Evolutionary conservation across 2,797 vertebrate species (phyloP).

Genomic region (Cirrhinus molitorella): DNA sequence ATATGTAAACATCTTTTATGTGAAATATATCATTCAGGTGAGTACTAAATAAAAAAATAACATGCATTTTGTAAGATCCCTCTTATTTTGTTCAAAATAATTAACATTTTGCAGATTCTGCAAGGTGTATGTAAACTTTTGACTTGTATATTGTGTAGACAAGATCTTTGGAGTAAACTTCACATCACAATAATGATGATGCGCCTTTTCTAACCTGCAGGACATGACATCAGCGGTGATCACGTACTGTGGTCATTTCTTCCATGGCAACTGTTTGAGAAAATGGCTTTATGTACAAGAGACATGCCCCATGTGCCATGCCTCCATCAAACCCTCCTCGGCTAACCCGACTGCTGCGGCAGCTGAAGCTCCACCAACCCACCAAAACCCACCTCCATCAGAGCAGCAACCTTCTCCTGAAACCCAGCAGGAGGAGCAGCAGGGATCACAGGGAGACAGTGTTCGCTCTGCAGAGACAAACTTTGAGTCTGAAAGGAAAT

Average conservation of each 20-base stretch:
- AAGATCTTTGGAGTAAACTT: background rate
- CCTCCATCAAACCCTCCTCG: slow-evolving; percentile 70
- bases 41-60: no score
- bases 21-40: no score
- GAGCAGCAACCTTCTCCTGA: slow-evolving; percentile 47
- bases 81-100: no score
- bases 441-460: background rate
- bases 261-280: slow-evolving; percentile 84
- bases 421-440: background rate
- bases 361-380: slow-evolving; percentile 33
- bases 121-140: no score
- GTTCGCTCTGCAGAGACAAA: background rate
- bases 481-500: slow-evolving; percentile 29
- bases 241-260: slow-evolving; percentile 86
- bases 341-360: slow-evolving; percentile 36
- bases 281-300: slow-evolving; percentile 90
- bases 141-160: no score
- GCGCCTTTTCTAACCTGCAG: slow-evolving; percentile 64
- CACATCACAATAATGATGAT: background rate
- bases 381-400: background rate
- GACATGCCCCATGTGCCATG: slow-evolving; percentile 89
- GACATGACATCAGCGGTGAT: slow-evolving; percentile 85
- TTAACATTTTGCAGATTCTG: no score
- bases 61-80: no score
- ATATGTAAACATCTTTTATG: no score